A percentile compares a stretch with the other conserved stretches of the same genome.
Evolutionary conservation across 2,888 invertebrate species (phyloP).

Genomic region (Hemaris fuciformis): DNA sequence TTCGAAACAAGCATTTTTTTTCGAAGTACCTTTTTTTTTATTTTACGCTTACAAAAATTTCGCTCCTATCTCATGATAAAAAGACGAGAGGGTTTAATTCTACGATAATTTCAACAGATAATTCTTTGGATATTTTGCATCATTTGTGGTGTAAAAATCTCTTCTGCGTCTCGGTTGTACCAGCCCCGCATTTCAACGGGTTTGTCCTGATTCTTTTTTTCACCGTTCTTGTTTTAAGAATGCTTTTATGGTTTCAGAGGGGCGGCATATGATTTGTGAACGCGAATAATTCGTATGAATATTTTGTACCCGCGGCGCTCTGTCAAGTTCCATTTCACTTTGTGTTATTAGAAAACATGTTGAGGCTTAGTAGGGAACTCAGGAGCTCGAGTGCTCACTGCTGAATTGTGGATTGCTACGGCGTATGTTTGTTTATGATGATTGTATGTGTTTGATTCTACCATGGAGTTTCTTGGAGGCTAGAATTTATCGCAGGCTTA

Average conservation of each 20-base stretch:
- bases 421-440: neutral
- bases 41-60: too few relatives aligned
- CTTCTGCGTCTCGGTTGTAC: constrained; percentile 23
- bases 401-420: neutral
- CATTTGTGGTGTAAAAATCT: constrained; percentile 10
- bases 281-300: constrained; percentile 62
- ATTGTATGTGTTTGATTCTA: too few relatives aligned
- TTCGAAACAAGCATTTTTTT: too few relatives aligned
- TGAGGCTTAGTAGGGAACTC: too few relatives aligned
- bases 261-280: constrained; percentile 68
- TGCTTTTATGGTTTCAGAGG: constrained; percentile 66
- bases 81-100: too few relatives aligned
- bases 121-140: too few relatives aligned
- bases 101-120: too few relatives aligned
- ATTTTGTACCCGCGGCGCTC: constrained; percentile 24
- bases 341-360: constrained; percentile 12
- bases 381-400: neutral
- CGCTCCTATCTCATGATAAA: too few relatives aligned
- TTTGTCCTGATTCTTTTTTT: constrained; percentile 45
- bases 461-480: too few relatives aligned
- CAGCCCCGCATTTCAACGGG: constrained; percentile 28
- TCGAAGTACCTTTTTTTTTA: too few relatives aligned
- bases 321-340: constrained; percentile 18
- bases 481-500: too few relatives aligned
- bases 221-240: constrained; percentile 56